Conservation (phyloP, 2,113 vertebrate species). For the Tyrannus savana region DNA sequence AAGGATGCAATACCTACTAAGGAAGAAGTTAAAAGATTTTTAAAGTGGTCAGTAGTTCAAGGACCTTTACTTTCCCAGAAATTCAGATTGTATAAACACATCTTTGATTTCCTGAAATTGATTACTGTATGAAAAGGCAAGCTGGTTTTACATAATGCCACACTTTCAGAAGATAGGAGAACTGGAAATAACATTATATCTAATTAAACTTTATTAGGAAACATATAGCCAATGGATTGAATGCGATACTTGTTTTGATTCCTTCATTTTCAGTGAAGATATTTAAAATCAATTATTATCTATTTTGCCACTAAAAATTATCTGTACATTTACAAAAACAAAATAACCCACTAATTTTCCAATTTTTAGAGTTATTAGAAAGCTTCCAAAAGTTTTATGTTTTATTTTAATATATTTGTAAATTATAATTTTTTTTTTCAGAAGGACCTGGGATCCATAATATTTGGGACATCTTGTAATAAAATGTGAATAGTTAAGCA, state of each 20-base stretch:
- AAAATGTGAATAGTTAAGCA: neutral
- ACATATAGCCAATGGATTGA: neutral
- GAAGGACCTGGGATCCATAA: neutral
- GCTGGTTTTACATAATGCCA: neutral
- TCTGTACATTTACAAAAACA: neutral
- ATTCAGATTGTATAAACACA: neutral
- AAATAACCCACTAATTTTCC: neutral
- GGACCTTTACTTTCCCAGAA: slow-evolving; percentile 1
- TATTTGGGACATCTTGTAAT: neutral
- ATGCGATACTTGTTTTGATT: neutral
- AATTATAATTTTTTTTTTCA: neutral
- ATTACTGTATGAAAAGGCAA: slow-evolving; percentile 14
- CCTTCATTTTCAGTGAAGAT: neutral
- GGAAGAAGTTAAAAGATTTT: slow-evolving; percentile 24
- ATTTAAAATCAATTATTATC: neutral
- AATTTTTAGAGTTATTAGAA: neutral
- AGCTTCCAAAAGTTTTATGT: neutral
- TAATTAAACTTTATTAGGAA: slow-evolving; percentile 16
- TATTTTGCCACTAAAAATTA: neutral
- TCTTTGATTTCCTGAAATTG: slow-evolving; percentile 18
- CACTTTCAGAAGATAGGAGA: neutral
- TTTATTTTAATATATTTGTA: neutral
- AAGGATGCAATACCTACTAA: slow-evolving; percentile 32
- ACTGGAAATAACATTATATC: neutral
- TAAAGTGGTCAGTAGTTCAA: neutral